phyloP scores from a whole-genome alignment of 2,888 invertebrate species.

The Agrypnus murinus region DNA sequence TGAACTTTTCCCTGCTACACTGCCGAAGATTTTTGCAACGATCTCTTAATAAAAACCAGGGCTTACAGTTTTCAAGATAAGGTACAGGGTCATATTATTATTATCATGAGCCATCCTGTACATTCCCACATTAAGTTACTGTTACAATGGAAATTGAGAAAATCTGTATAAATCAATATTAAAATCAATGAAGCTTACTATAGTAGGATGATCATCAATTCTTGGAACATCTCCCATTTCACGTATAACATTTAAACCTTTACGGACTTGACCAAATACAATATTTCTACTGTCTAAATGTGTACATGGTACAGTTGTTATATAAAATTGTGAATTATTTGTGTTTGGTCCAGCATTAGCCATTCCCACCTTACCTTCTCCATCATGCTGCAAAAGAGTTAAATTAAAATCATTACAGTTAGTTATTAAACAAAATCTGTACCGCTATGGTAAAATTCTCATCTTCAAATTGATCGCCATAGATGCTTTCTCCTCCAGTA shows the following conservation, averaged over 20 bases:
- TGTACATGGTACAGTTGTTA: conserved; percentile 83
- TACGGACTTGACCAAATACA: conserved; percentile 86
- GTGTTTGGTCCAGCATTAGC: conserved; percentile 88
- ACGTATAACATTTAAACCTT: conserved; percentile 82
- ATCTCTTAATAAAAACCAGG: too few relatives aligned
- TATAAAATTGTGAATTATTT: conserved; percentile 97
- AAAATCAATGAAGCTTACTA: conserved; percentile 73
- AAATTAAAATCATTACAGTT: too few relatives aligned
- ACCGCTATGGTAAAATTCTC: conserved; percentile 86
- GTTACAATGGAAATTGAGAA: too few relatives aligned
- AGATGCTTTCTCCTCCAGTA: conserved; percentile 94
- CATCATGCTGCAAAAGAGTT: conserved; percentile 72
- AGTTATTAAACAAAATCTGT: too few relatives aligned
- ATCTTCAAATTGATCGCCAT: conserved; percentile 91
- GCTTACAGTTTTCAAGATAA: too few relatives aligned
- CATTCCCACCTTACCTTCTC: conserved; percentile 83
- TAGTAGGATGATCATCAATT: conserved; percentile 75
- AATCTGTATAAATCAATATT: too few relatives aligned
- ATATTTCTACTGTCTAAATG: conserved; percentile 89
- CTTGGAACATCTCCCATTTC: conserved; percentile 80
- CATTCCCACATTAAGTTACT: too few relatives aligned
- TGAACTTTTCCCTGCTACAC: too few relatives aligned
- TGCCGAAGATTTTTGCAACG: too few relatives aligned
- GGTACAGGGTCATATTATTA: too few relatives aligned
- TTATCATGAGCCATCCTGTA: too few relatives aligned